phyloP scores from a whole-genome alignment of 1,140 invertebrate species.

The Triops cancriformis region DNA sequence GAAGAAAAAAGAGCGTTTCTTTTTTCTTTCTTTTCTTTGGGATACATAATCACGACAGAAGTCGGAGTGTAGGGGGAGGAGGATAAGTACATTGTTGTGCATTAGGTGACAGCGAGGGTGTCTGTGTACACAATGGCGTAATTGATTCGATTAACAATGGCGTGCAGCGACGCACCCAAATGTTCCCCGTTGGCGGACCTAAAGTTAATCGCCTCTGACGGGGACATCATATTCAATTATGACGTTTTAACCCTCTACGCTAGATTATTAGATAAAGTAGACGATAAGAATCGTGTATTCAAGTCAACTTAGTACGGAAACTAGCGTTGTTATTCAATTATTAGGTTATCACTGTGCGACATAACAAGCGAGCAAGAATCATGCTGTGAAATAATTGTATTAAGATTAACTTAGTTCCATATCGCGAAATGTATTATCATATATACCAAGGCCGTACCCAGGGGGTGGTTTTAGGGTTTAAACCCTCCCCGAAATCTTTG shows the following conservation, averaged over 20 bases:
- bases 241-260: neutral
- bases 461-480: no score
- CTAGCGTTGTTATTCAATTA: no score
- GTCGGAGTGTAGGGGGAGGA: neutral
- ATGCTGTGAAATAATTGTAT: no score
- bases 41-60: neutral
- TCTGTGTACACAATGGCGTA: neutral
- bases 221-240: neutral
- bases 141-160: neutral
- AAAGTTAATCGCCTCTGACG: neutral
- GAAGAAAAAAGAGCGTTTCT: neutral
- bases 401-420: no score
- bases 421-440: no score
- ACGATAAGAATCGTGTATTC: no score
- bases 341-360: no score
- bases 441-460: no score
- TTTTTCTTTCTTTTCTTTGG: neutral
- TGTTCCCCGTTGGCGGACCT: neutral
- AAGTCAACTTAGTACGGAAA: no score
- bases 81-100: neutral
- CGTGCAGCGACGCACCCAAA: neutral
- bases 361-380: no score
- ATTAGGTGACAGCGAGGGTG: constrained; percentile 4
- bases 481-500: no score
- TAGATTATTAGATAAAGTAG: no score